Percentiles rank a stretch among this genome's conserved stretches.
Conservation (phyloP, 1,140 invertebrate species). For the Sarcophaga bullata region DNA sequence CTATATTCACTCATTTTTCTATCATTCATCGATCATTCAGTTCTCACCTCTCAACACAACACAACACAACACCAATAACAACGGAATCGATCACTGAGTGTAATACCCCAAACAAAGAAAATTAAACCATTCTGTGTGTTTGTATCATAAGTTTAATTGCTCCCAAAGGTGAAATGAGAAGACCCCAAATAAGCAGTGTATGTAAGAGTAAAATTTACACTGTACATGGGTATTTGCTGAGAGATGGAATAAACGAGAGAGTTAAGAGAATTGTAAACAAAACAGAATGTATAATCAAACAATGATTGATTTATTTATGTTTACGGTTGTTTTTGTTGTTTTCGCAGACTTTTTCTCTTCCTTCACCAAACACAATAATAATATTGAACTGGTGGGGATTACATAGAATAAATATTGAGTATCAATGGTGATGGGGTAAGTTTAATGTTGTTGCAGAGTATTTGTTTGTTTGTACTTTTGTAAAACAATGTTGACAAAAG, state of each 20-base stretch:
- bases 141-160: background rate
- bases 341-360: background rate
- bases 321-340: background rate
- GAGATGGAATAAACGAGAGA: background rate
- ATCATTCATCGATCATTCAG: too few species aligned
- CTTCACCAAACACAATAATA: too few species aligned
- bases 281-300: background rate
- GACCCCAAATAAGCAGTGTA: background rate
- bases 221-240: too few species aligned
- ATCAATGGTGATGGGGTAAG: background rate
- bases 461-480: background rate
- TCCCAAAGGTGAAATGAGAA: constrained; percentile 1
- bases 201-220: too few species aligned
- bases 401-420: background rate
- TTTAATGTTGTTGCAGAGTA: background rate
- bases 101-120: background rate
- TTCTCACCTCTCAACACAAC: background rate
- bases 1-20: too few species aligned
- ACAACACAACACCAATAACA: background rate
- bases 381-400: background rate
- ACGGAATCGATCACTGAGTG: too few species aligned
- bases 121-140: background rate
- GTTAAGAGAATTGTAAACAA: background rate
- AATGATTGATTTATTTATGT: constrained; percentile 2
- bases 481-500: background rate